Conservation (phyloP, 2,797 vertebrate genomes). For the Acipenser transmontanus region DNA sequence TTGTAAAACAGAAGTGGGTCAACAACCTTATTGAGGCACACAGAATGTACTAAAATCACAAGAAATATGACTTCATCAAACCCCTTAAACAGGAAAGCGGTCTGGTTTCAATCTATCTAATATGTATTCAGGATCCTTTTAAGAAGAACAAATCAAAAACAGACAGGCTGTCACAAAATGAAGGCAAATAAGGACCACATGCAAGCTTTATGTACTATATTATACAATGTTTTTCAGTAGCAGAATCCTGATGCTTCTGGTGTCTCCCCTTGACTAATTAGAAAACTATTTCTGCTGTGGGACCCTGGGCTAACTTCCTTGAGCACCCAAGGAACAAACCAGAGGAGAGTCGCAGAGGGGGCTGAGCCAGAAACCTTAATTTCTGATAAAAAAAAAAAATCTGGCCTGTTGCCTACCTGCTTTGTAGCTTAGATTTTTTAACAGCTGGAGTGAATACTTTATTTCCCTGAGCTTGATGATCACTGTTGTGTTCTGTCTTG, state of each 20-base stretch:
- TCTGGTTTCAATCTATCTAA: no score
- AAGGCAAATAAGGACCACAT: no score
- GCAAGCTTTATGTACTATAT: no score
- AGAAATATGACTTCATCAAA: no score
- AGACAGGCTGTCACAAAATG: no score
- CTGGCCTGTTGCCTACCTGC: conserved; percentile 27
- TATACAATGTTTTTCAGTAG: not conserved
- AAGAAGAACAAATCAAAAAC: no score
- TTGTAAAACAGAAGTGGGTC: not conserved
- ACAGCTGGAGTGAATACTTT: conserved; percentile 39
- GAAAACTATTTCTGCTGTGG: not conserved
- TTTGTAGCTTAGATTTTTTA: conserved; percentile 42
- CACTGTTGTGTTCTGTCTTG: conserved; percentile 33
- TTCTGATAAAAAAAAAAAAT: conserved; percentile 2
- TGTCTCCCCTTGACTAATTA: not conserved
- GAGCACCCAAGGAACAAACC: no score
- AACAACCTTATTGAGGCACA: conserved; percentile 1
- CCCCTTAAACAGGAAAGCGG: no score
- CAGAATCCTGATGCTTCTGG: not conserved
- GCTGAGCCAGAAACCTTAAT: no score
- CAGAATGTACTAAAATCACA: not conserved
- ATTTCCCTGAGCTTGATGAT: conserved; percentile 35
- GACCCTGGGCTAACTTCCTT: no score
- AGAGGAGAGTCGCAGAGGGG: no score
- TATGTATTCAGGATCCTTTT: no score